A percentile compares a stretch with the other conserved stretches of the same genome.
Conservation (phyloP, 2,888 invertebrate species). For the Melieria omissa region DNA sequence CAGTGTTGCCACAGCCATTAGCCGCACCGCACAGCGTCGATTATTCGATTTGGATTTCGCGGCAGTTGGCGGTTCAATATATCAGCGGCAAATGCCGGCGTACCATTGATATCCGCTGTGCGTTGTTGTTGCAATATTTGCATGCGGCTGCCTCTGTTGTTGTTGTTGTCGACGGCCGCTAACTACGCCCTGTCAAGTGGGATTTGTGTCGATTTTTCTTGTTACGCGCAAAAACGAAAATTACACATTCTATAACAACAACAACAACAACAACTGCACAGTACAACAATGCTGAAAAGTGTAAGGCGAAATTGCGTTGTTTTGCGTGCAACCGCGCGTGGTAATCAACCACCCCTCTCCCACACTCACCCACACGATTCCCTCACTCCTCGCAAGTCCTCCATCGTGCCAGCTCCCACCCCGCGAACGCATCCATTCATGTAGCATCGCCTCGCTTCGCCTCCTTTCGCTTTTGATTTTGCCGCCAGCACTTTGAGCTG, state of each 20-base stretch:
- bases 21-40: conserved; percentile 41
- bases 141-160: no score
- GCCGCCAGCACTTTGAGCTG: conserved; percentile 15
- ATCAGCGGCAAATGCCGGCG: conserved; percentile 43
- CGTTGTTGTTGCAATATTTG: conserved; percentile 14
- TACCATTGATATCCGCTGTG: conserved; percentile 45
- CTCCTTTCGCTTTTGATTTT: not conserved
- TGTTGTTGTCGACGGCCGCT: conserved; percentile 50
- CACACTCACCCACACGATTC: conserved; percentile 1
- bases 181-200: conserved; percentile 65
- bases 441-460: not conserved
- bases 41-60: conserved; percentile 32
- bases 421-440: not conserved
- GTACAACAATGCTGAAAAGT: conserved; percentile 9
- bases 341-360: conserved; percentile 54
- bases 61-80: conserved; percentile 57
- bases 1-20: conserved; percentile 16
- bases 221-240: conserved; percentile 39
- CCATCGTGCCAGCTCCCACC: no score
- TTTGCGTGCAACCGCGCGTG: conserved; percentile 65
- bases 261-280: conserved; percentile 14
- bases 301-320: conserved; percentile 60
- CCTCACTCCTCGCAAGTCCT: no score
- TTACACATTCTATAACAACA: not conserved
- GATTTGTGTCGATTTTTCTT: conserved; percentile 65